Base-by-base conservation (phyloP, 2,113 vertebrate genomes). In the Seriola dumerili region DNA sequence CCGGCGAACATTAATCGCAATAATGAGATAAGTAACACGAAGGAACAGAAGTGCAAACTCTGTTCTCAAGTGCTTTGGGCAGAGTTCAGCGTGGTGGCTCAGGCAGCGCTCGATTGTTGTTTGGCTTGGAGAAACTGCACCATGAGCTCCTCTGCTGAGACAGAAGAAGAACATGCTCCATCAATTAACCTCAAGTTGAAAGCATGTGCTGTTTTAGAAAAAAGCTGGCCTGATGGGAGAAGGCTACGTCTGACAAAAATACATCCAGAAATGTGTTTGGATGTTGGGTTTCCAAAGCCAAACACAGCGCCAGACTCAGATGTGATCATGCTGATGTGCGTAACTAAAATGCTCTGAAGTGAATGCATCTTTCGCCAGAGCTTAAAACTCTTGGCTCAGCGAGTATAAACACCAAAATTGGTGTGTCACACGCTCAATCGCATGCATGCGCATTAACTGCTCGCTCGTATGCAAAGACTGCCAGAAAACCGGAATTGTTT, bases 221-320 rank as follows among this genome's bases (percentile, higher is more conserved):
- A 78, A 82, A 79, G 19, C 69, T 63, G 80, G 65, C 67, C 78
- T 50, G 23, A 69, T 59, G 44, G 71, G 44, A 34, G 76, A 80
- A 72, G 57, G 54, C 46, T 78, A 86, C 77, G 81, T 87, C 80
- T 88, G 90, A 92, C 86, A 89, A 88, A 92, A 92, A 90, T 78
- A 90, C 79, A 83, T 85, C 84, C 89, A 90, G 82, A 91, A 90
- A 92, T 88, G 74, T 88, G 88, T 92, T 91, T 89, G 85, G 79
- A 92, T 91, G 88, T 88, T 7, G 16, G 76, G 71, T 88, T 92
- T 93, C 87, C 89, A n/a, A 92, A 91, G 83, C 78, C 89, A 91
- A 92, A 93, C 90, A 89, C 72, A 70, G 74, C n/a, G 89, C 88
- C 84, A 81, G 69, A 84, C 81, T 91, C 67, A 78, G 79, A 93